These are phyloP conservation scores for Palloptera scutellata DNA, from an alignment of 2,888 invertebrate genomes.

Conservation along the genomic window DNA sequence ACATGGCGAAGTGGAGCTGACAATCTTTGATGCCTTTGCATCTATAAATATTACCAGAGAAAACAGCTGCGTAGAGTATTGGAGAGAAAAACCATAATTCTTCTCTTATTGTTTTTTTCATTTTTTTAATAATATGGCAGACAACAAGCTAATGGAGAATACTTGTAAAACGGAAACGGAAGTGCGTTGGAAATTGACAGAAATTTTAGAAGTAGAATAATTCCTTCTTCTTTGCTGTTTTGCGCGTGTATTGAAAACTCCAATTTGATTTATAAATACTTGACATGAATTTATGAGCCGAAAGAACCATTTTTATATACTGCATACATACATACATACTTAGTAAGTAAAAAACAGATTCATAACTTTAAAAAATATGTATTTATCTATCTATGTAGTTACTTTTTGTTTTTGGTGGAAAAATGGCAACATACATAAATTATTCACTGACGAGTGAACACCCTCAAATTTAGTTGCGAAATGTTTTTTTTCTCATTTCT, in stretches of 20 bases:
- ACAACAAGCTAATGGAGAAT: constrained; percentile 49
- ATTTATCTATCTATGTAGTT: constrained; percentile 22
- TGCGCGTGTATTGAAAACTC: too few species aligned
- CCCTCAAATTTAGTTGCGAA: constrained; percentile 21
- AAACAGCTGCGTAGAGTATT: background rate
- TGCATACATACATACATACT: too few species aligned
- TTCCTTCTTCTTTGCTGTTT: too few species aligned
- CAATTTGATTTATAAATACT: constrained; percentile 52
- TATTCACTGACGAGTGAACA: constrained; percentile 35
- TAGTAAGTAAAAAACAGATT: too few species aligned
- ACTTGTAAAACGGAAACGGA: constrained; percentile 52
- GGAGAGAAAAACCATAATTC: constrained; percentile 45
- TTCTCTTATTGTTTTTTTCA: constrained; percentile 40
- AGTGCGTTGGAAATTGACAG: constrained; percentile 34
- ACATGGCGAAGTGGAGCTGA: constrained; percentile 23
- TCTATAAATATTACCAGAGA: background rate
- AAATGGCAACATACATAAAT: constrained; percentile 32
- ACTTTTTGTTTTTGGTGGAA: constrained; percentile 9
- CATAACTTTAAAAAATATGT: background rate
- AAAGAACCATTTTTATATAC: constrained; percentile 31
- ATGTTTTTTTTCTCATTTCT: background rate
- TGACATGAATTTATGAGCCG: constrained; percentile 52
- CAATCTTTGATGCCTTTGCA: constrained; percentile 11
- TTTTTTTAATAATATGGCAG: constrained; percentile 23
- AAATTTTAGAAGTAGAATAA: constrained; percentile 10